phyloP scores from a whole-genome alignment of 2,797 vertebrate species.

The Aythya fuligula region DNA sequence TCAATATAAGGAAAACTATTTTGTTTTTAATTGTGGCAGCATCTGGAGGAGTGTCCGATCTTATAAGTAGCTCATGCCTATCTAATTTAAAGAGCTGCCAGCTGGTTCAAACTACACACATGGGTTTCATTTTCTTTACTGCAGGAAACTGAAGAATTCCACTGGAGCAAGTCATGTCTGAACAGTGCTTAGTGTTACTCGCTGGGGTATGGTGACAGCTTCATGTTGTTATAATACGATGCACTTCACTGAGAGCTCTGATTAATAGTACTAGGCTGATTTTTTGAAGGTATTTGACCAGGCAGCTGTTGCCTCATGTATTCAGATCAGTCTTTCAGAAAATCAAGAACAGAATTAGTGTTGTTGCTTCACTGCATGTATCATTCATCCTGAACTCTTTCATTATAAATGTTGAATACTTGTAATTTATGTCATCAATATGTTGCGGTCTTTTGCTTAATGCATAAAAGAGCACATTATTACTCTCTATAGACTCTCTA shows the following conservation, averaged over 20 bases:
- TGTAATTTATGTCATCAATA: conserved; percentile 34
- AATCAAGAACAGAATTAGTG: conserved; percentile 32
- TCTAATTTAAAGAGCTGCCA: conserved; percentile 15
- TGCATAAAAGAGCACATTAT: not conserved
- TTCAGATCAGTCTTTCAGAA: conserved; percentile 7
- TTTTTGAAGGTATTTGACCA: not conserved
- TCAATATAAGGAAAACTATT: not conserved
- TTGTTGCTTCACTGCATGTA: not conserved
- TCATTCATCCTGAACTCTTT: not conserved
- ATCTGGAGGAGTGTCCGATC: conserved; percentile 30
- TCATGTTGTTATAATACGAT: not conserved
- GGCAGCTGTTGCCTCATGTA: not conserved
- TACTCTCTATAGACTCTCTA: not conserved
- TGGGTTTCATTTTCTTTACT: not conserved
- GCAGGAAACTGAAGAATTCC: conserved; percentile 4
- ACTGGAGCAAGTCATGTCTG: not conserved
- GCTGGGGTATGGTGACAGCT: not conserved
- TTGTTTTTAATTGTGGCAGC: conserved; percentile 17
- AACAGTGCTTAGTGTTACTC: not conserved
- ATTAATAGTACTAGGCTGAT: not conserved
- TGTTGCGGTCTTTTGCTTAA: not conserved
- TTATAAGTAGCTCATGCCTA: not conserved
- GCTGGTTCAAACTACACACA: not conserved
- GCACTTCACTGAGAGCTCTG: not conserved
- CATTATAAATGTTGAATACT: conserved; percentile 18